Evolutionary conservation across 2,797 vertebrate species (phyloP).

Genomic region (Vultur gryphus): DNA sequence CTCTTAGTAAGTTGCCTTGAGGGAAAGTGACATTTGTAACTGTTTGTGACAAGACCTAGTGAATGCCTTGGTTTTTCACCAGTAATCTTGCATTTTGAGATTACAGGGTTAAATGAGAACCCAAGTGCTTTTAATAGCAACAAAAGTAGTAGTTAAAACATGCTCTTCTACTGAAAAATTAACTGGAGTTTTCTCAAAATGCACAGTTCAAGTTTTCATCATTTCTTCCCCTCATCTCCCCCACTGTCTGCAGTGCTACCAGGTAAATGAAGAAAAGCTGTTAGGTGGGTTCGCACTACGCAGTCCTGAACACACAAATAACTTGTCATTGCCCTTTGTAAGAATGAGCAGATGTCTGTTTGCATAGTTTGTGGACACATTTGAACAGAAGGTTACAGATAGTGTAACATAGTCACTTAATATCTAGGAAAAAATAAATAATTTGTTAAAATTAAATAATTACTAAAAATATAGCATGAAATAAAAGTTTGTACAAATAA

Average conservation of each 20-base stretch:
- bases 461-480: background rate
- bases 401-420: background rate
- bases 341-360: background rate
- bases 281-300: background rate
- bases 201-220: background rate
- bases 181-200: background rate
- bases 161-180: background rate
- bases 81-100: background rate
- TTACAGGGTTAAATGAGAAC: background rate
- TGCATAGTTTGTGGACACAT: accelerated
- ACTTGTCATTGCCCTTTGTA: background rate
- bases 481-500: background rate
- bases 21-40: background rate
- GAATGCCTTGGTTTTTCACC: background rate
- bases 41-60: background rate
- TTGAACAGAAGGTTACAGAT: background rate
- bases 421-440: background rate
- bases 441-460: background rate
- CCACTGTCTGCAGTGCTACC: background rate
- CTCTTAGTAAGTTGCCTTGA: background rate
- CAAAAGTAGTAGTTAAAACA: background rate
- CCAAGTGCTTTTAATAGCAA: background rate
- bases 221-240: background rate
- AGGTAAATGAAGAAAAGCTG: background rate
- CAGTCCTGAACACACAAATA: background rate